These are phyloP conservation scores for Empidonax traillii DNA, from an alignment of 2,113 vertebrate species.

Conservation along the genomic window DNA sequence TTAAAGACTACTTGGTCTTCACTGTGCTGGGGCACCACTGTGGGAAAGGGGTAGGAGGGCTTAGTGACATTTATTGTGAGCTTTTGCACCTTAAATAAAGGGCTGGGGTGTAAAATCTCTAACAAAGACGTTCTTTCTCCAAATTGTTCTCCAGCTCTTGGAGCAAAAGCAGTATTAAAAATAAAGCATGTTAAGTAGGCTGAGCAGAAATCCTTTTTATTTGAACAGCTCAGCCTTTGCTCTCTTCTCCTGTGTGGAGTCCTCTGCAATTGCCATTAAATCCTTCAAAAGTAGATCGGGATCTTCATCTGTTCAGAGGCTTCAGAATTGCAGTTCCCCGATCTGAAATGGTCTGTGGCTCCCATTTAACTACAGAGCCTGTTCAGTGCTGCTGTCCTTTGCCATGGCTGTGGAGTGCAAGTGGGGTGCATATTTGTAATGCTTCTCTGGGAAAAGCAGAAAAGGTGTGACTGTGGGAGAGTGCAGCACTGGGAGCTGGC, in stretches of 20 bases:
- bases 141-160: background rate
- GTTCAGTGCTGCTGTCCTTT: background rate
- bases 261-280: background rate
- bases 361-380: accelerated
- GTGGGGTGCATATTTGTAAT: background rate
- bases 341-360: background rate
- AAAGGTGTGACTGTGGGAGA: background rate
- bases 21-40: background rate
- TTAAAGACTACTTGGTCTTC: background rate
- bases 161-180: constrained; percentile 32
- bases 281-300: background rate
- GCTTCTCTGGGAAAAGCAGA: background rate
- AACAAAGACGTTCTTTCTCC: constrained; percentile 49
- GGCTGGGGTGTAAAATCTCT: constrained; percentile 13
- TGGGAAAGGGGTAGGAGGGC: constrained; percentile 31
- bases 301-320: background rate
- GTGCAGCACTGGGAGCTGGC: background rate
- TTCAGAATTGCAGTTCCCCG: background rate
- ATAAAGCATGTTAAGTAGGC: background rate
- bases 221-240: background rate
- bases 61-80: background rate
- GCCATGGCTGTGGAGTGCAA: background rate
- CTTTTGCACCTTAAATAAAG: constrained; percentile 31
- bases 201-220: constrained; percentile 18
- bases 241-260: background rate